Evolutionary conservation across 2,888 invertebrate genomes (phyloP).

Genomic region (Sinelater perroti): DNA sequence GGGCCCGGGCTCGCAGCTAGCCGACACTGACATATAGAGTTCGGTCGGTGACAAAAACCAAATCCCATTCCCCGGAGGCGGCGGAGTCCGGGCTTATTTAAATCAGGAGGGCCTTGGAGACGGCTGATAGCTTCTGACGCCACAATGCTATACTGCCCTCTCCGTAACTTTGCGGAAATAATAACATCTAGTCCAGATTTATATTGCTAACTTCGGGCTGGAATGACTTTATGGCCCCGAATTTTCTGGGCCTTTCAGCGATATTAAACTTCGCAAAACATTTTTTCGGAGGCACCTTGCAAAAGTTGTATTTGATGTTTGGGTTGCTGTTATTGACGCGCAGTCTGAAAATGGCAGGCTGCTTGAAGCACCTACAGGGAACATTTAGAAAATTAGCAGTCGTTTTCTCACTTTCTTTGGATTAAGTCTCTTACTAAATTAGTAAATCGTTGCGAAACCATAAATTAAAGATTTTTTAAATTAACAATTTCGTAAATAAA

Average conservation of each 20-base stretch:
- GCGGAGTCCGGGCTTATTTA: constrained; percentile 60
- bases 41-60: constrained; percentile 60
- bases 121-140: constrained; percentile 61
- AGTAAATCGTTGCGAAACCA: no score
- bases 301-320: no score
- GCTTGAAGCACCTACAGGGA: no score
- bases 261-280: constrained; percentile 8
- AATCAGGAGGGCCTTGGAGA: constrained; percentile 60
- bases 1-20: constrained; percentile 51
- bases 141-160: constrained; percentile 58
- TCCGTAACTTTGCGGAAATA: constrained; percentile 49
- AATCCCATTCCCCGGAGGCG: constrained; percentile 58
- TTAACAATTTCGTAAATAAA: no score
- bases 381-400: no score
- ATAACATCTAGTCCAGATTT: constrained; percentile 39
- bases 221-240: constrained; percentile 29
- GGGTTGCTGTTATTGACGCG: no score
- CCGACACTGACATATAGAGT: constrained; percentile 60
- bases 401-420: no score
- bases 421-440: no score
- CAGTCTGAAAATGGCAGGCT: no score
- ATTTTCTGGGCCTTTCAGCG: constrained; percentile 7
- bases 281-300: neutral
- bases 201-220: constrained; percentile 35
- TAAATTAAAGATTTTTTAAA: no score